These are phyloP conservation scores for Pristionchus japonicus DNA, from an alignment of 2,888 invertebrate species.

Conservation along the genomic window DNA sequence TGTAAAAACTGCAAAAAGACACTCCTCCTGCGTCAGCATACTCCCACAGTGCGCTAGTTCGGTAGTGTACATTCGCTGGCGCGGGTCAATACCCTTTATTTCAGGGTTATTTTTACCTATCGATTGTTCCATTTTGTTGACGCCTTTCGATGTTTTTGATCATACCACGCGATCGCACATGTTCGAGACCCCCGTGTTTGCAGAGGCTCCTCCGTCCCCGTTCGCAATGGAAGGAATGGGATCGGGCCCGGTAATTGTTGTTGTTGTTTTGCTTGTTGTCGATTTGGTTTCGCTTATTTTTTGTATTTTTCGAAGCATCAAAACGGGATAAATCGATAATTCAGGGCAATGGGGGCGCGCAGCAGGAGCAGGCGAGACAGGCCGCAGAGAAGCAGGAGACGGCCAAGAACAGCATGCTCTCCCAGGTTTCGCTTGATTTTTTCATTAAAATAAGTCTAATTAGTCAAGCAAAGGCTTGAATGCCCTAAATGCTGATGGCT, in stretches of 20 bases:
- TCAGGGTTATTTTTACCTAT: background rate
- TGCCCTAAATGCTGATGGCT: too few species aligned
- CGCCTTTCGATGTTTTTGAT: background rate
- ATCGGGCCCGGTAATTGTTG: background rate
- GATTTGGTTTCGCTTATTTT: too few species aligned
- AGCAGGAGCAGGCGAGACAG: conserved; percentile 52
- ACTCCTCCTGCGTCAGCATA: background rate
- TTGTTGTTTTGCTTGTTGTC: background rate
- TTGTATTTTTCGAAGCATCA: too few species aligned
- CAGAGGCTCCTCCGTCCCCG: background rate
- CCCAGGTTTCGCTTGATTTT: too few species aligned
- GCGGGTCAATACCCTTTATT: background rate
- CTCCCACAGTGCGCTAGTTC: too few species aligned
- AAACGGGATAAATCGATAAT: background rate
- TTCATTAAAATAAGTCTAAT: too few species aligned
- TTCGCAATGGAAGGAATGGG: conserved; percentile 36
- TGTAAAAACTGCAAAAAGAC: background rate
- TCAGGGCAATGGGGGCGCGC: background rate
- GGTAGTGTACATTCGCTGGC: too few species aligned
- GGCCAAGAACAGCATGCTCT: conserved; percentile 68
- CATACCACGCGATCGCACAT: background rate
- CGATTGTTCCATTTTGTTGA: conserved; percentile 4
- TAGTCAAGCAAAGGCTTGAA: too few species aligned
- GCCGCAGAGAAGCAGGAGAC: conserved; percentile 67
- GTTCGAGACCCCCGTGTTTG: background rate